Base-by-base conservation (phyloP, 2,888 invertebrate species). In the Cerastis leucographa region DNA sequence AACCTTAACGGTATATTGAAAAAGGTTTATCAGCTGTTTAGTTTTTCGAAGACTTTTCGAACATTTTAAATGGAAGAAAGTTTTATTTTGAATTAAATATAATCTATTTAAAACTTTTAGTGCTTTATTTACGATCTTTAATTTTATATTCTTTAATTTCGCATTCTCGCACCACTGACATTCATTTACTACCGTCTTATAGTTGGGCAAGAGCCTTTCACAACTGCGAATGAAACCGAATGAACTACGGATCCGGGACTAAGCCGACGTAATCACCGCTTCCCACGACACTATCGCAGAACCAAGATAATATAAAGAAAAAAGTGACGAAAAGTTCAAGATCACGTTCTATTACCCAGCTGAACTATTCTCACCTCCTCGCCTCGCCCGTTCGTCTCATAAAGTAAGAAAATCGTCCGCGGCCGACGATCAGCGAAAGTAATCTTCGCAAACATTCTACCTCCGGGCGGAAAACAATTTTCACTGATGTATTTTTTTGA, bases 381-480 rank as follows among this genome's bases (percentile, higher is more conserved):
- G 88, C 86, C 85, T 80, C 87, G 81, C 89, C 87, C 83, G 91
- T 90, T 92, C 89, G 89, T 90, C 88, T 89, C 91, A 91, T 93
- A 92, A 91, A 92, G 86, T 90, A 89, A 89, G 92, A 91, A 92
- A 92, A 92, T 92, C 92, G 93, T 90, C 92, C 90, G 88, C 93
- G 84, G 88, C 88, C 90, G 90, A 88, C 92, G 93, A 93, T 93
- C 92, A 92, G 89, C 90, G 87, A 92, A 93, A 92, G 93, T 94
- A 94, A 94, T 94, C 92, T 92, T 91, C 89, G 90, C 91, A 90
- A 92, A 91, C 93, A 93, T 93, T 91, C 91, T 91, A 92, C 91
- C 93, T 91, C 89, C 87, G 85, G 90, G 91, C 92, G 92, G 90
- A 90, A 93, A 93, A 93, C 94, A 94, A 93, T 94, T 93, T 93